phyloP scores from a whole-genome alignment of 2,797 vertebrate genomes.

The Lepus oiostolus region DNA sequence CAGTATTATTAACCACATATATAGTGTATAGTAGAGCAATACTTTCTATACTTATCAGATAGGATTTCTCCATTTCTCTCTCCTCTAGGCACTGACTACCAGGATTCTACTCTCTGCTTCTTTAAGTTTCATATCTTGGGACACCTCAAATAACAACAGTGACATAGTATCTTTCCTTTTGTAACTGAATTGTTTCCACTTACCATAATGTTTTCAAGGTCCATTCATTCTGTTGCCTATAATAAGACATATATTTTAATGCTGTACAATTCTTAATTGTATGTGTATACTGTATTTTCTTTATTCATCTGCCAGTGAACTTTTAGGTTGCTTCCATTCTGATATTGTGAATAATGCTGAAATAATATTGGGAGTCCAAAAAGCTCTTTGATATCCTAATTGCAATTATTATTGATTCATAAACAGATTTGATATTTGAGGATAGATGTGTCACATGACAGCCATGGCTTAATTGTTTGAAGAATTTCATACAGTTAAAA shows the following conservation, averaged over 20 bases:
- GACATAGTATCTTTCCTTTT: not conserved
- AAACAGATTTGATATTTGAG: not conserved
- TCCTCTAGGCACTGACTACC: not conserved
- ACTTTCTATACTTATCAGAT: not conserved
- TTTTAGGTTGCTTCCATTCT: not conserved
- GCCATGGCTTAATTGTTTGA: not conserved
- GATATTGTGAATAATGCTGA: not conserved
- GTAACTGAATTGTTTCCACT: not conserved
- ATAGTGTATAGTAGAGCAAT: not conserved
- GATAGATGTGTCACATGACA: not conserved
- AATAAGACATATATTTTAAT: not conserved
- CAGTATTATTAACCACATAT: not conserved
- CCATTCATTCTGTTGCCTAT: not conserved
- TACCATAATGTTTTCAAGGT: not conserved
- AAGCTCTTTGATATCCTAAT: too few species aligned
- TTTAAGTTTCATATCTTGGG: not conserved
- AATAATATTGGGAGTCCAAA: too few species aligned
- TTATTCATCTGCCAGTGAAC: not conserved
- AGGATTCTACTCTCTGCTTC: not conserved
- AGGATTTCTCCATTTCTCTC: not conserved
- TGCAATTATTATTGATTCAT: not conserved
- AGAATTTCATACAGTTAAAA: not conserved
- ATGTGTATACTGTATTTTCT: not conserved
- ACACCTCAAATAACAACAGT: not conserved
- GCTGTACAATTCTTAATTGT: not conserved